Percentiles rank a stretch among this genome's conserved stretches.
phyloP scores from a whole-genome alignment of 64 coral and sea anemone genomes.

The Astreopora myriophthalma region DNA sequence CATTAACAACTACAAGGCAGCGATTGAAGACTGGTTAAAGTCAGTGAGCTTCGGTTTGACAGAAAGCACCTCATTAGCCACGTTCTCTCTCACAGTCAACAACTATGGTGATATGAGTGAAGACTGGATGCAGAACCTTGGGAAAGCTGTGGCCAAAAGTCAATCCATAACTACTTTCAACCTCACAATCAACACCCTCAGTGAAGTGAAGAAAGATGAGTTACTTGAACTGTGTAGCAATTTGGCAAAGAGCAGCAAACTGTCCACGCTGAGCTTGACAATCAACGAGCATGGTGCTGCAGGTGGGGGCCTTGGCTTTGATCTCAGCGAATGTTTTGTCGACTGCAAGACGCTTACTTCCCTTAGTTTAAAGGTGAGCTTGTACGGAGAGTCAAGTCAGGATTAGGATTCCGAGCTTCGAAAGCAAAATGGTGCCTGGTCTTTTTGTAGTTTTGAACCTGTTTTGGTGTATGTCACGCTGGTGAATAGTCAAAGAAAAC shows the following conservation, averaged over 20 bases:
- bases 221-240: neutral
- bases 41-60: neutral
- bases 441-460: no score
- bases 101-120: neutral
- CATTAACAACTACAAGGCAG: neutral
- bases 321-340: neutral
- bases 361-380: neutral
- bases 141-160: neutral
- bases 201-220: neutral
- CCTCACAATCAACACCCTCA: neutral
- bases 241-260: neutral
- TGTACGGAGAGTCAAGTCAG: neutral
- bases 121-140: neutral
- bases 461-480: no score
- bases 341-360: neutral
- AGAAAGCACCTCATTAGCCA: neutral
- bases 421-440: no score
- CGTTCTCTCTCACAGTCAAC: neutral
- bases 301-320: no score
- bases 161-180: neutral
- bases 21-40: no score
- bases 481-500: no score
- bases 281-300: neutral
- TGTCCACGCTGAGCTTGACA: neutral
- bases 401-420: no score